These are phyloP conservation scores for Pterois miles DNA, from an alignment of 2,797 vertebrate genomes.

Conservation along the genomic window DNA sequence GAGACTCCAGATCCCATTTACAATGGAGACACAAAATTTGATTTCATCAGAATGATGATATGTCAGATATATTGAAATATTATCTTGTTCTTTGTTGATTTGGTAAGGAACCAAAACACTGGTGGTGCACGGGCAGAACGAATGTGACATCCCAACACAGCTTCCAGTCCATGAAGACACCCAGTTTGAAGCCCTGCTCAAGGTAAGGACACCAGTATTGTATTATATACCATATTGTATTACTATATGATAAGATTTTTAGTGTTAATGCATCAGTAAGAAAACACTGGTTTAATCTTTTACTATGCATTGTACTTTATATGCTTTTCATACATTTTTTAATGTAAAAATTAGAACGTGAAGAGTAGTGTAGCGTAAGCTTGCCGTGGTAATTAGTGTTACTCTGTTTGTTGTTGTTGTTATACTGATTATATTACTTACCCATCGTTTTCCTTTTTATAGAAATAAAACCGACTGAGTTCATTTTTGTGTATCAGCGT, in stretches of 20 bases:
- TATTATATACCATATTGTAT: background rate
- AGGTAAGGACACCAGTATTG: constrained; percentile 78
- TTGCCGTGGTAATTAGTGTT: too few relatives aligned
- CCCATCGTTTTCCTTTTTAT: too few relatives aligned
- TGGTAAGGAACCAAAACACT: constrained; percentile 98
- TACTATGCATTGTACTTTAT: too few relatives aligned
- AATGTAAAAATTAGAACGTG: too few relatives aligned
- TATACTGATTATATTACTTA: too few relatives aligned
- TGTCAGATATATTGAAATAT: background rate
- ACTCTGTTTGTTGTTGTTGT: too few relatives aligned
- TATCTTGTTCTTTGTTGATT: background rate
- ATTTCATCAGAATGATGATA: background rate
- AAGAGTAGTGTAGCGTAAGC: too few relatives aligned
- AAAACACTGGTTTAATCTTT: background rate
- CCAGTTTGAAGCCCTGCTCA: constrained; percentile 97
- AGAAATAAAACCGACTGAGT: too few relatives aligned
- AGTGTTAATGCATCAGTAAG: too few relatives aligned
- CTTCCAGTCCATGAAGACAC: constrained; percentile 99
- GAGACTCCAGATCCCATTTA: background rate
- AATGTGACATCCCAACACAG: constrained; percentile 99
- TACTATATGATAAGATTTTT: too few relatives aligned
- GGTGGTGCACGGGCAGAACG: constrained; percentile 98
- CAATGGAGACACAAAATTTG: background rate
- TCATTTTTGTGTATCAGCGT: rapidly evolving
- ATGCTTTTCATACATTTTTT: too few relatives aligned